Evolutionary conservation across 2,888 invertebrate species (phyloP), one percentile per base, ranked within the genome.

Genomic region (Drosophila neotestacea): DNA sequence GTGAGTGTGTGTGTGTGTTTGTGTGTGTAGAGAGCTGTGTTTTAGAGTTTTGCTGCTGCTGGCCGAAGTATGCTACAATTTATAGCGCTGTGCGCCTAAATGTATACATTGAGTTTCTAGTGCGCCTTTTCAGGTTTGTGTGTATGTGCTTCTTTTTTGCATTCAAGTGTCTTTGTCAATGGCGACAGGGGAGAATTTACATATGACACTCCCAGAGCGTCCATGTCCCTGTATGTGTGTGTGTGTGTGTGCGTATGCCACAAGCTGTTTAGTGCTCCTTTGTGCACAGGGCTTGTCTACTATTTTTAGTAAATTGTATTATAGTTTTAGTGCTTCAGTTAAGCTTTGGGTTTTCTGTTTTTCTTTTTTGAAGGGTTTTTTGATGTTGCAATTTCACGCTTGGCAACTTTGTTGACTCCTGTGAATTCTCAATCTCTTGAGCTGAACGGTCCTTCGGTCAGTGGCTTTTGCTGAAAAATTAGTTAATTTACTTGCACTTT

Each of bases 301-400:
- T 75, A 88, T 86, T 86, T 84, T 84, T 88, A 88, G 89, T 86
- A 84, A 86, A 88, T 83, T 84, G 89, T 88, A 84, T 88, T 84
- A 84, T 84, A 84, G 89, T 84, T 84, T 84, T 88, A 88, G 82
- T 79, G 89, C 70, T 54, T 70, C 58, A 77, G 73, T 62, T 85
- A 66, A 70, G 79, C 63, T 72, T 86, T 70, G 56, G 62, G 56
- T 54, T 67, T 66, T 59, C 32, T 16, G 13, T 47, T 46, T 52
- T 62, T 39, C 36, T 39, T 58, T 44, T 62, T 55, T 64, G 60
- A 36, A 13, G 73, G 47, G 42, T 58, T 77, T 85, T 82, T 60
- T 77, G 88, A 83, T 83, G 85, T 84, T 88, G 83, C 89, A 84
- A 84, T 84, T 84, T 84, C 83, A 84, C 87, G 83, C 89, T 84